Evolutionary conservation across 1,140 invertebrate genomes (phyloP).

Genomic region (Drosophila suzukii): DNA sequence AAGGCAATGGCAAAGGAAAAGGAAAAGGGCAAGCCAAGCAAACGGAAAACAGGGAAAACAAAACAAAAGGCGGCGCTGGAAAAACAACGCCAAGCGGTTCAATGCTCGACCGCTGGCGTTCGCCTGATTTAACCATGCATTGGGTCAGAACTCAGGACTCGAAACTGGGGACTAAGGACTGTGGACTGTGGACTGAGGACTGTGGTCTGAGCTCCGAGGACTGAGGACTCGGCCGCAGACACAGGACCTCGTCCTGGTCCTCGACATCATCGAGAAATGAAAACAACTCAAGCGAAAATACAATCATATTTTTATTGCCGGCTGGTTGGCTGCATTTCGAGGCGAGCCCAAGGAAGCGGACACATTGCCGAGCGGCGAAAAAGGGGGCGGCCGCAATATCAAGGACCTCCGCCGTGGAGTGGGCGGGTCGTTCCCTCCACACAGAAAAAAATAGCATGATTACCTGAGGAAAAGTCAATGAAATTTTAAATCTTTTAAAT

Average conservation of each 20-base stretch:
- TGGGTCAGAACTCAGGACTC: conserved; percentile 53
- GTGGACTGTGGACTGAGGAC: conserved; percentile 5
- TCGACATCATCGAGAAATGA: conserved; percentile 82
- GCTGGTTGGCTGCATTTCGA: conserved; percentile 76
- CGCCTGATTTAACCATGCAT: conserved; percentile 80
- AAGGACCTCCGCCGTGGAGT: conserved; percentile 10
- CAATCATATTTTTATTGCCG: conserved; percentile 83
- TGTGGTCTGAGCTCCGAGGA: conserved; percentile 5
- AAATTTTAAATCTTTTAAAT: no score
- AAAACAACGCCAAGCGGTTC: conserved; percentile 63
- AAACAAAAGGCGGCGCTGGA: conserved; percentile 42
- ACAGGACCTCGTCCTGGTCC: conserved; percentile 36
- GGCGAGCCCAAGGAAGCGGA: conserved; percentile 47
- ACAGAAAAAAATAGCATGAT: neutral
- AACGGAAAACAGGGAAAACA: conserved; percentile 53
- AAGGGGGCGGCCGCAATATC: conserved; percentile 10
- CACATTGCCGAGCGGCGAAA: conserved; percentile 19
- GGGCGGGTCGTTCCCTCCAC: conserved; percentile 5
- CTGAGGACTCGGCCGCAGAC: conserved; percentile 22
- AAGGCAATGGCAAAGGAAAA: conserved; percentile 43
- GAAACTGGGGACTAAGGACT: conserved; percentile 4
- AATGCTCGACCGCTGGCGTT: conserved; percentile 70
- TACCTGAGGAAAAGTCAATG: neutral
- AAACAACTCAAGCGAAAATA: conserved; percentile 83
- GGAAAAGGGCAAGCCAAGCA: conserved; percentile 52